Conservation (phyloP, 2,888 invertebrate genomes). For the Patella caerulea region DNA sequence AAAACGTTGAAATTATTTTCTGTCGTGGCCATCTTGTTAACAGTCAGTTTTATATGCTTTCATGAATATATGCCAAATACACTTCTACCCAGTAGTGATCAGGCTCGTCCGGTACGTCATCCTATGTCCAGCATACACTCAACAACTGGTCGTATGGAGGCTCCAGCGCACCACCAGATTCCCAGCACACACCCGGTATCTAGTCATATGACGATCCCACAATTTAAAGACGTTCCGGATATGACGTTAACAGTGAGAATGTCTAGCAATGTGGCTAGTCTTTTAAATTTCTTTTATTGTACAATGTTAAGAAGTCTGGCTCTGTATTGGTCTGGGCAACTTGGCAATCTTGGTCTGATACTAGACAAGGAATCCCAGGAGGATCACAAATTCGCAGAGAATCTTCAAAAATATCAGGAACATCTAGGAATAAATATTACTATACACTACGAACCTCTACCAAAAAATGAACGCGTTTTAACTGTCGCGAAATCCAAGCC, state of each 20-base stretch:
- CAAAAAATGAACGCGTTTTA: background rate
- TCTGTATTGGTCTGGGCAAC: background rate
- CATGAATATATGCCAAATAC: too few species aligned
- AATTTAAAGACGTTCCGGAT: background rate
- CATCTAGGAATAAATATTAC: background rate
- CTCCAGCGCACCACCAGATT: too few species aligned
- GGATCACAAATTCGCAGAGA: background rate
- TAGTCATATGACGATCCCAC: too few species aligned
- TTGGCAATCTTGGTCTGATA: background rate
- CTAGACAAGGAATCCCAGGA: background rate
- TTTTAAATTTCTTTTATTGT: background rate
- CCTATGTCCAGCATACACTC: too few species aligned
- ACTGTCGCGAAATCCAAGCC: background rate
- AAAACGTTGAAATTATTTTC: too few species aligned
- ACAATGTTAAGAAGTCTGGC: background rate
- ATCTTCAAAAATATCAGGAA: background rate
- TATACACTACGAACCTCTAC: background rate
- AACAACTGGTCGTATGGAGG: too few species aligned
- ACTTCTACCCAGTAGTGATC: too few species aligned
- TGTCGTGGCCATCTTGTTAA: too few species aligned
- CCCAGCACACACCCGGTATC: too few species aligned
- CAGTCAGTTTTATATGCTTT: too few species aligned
- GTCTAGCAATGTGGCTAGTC: background rate
- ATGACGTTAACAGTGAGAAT: background rate
- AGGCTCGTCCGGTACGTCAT: too few species aligned